These are phyloP conservation scores for Sebastes kiyomatsui DNA, from an alignment of 2,797 vertebrate genomes.

Conservation along the genomic window DNA sequence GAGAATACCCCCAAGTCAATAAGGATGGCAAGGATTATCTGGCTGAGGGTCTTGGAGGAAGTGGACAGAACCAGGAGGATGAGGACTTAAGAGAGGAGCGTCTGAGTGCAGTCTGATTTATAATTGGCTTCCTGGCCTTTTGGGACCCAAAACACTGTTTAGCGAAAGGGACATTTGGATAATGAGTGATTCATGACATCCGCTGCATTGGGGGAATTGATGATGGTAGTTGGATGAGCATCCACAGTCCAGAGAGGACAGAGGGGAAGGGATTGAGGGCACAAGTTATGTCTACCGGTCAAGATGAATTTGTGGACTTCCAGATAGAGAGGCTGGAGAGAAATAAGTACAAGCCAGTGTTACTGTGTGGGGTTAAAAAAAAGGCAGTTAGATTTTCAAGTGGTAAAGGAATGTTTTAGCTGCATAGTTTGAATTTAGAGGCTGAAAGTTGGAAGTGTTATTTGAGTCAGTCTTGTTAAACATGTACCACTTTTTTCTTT, in stretches of 20 bases:
- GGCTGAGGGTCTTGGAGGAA: neutral
- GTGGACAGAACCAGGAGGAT: neutral
- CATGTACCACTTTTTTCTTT: neutral
- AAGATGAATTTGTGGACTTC: neutral
- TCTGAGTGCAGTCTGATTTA: constrained; percentile 27
- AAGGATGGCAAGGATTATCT: constrained; percentile 2
- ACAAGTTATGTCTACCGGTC: neutral
- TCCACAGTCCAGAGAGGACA: neutral
- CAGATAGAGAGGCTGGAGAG: neutral
- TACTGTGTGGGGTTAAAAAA: neutral
- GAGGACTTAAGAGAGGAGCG: constrained; percentile 3
- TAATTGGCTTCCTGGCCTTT: constrained; percentile 26
- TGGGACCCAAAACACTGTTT: constrained; percentile 6
- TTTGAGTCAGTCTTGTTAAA: neutral
- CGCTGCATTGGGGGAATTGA: neutral
- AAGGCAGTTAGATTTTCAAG: neutral
- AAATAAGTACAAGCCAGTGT: neutral
- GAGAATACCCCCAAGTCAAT: neutral
- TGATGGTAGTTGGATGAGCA: constrained; percentile 6
- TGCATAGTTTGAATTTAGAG: neutral
- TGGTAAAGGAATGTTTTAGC: neutral
- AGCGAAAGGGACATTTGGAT: constrained; percentile 15
- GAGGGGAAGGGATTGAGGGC: neutral
- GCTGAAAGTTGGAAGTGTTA: neutral
- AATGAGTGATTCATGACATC: constrained; percentile 26